These are phyloP conservation scores for Danio kyathit DNA, from an alignment of 2,797 vertebrate genomes.

Conservation along the genomic window DNA sequence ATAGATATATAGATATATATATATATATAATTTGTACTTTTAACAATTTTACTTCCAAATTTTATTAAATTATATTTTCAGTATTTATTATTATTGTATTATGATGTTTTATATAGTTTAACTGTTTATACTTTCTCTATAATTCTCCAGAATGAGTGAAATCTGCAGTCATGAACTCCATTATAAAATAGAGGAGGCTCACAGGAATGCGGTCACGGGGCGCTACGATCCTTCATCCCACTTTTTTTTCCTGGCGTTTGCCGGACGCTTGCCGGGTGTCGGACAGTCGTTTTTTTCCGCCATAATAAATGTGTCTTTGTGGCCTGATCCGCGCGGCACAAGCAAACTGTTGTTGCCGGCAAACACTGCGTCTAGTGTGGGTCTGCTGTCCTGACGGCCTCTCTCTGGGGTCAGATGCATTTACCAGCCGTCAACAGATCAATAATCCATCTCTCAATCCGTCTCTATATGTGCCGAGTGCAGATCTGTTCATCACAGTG, in stretches of 20 bases:
- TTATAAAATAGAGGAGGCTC: not conserved
- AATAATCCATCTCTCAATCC: slow-evolving; percentile 45
- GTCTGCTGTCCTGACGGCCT: slow-evolving; percentile 12
- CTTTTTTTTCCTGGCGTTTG: slow-evolving; percentile 39
- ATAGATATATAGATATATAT: too few relatives aligned
- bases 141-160: not conserved
- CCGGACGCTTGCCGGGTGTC: slow-evolving; percentile 43
- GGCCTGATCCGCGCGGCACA: slow-evolving; percentile 58
- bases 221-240: slow-evolving; percentile 37
- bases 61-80: too few relatives aligned
- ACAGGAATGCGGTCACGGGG: slow-evolving; percentile 44
- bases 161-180: not conserved
- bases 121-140: not conserved
- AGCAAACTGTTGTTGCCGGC: slow-evolving; percentile 61
- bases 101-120: not conserved
- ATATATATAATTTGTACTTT: not conserved
- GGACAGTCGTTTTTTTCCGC: slow-evolving; percentile 50
- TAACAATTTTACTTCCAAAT: too few relatives aligned
- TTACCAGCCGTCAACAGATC: slow-evolving; percentile 38
- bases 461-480: slow-evolving; percentile 6
- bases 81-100: too few relatives aligned
- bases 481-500: slow-evolving; percentile 19
- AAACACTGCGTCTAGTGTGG: slow-evolving; percentile 54
- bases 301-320: slow-evolving; percentile 73
- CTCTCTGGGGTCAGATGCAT: slow-evolving; percentile 42